Conservation (phyloP, 2,797 vertebrate species). For the Amblyraja radiata region DNA sequence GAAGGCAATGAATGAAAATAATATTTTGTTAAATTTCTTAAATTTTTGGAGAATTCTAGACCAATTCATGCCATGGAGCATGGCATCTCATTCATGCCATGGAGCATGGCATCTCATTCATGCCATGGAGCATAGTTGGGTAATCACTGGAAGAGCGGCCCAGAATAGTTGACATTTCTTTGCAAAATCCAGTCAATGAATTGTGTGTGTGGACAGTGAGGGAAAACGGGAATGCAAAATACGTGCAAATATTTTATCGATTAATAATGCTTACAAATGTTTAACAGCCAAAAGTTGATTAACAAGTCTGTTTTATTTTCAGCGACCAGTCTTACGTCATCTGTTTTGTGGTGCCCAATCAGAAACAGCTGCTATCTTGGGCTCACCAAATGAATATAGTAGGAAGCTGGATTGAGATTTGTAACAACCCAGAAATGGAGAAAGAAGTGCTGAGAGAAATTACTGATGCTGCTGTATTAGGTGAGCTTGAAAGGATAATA, state of each 20-base stretch:
- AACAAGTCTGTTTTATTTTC: slow-evolving; percentile 37
- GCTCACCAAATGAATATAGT: slow-evolving; percentile 67
- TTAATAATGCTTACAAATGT: neutral
- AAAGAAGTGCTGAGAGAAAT: slow-evolving; percentile 80
- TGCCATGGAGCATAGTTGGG: too few species aligned
- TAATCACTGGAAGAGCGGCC: too few species aligned
- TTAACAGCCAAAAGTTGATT: neutral
- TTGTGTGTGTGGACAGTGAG: neutral
- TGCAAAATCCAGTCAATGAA: too few species aligned
- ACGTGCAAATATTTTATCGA: neutral
- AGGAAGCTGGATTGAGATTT: slow-evolving; percentile 79
- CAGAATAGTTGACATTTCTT: too few species aligned
- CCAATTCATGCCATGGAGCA: too few species aligned
- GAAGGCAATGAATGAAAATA: too few species aligned
- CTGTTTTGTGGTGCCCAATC: slow-evolving; percentile 92
- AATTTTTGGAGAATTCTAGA: too few species aligned
- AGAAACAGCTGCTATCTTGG: slow-evolving; percentile 77
- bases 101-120: too few species aligned
- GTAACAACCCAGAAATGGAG: slow-evolving; percentile 73
- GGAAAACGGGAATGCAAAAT: too few species aligned
- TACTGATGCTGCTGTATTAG: slow-evolving; percentile 70
- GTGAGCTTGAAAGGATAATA: slow-evolving; percentile 50
- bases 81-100: too few species aligned
- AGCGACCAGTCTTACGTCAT: slow-evolving; percentile 90
- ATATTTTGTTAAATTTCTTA: too few species aligned